Evolutionary conservation across 2,113 vertebrate species (phyloP).

Genomic region (Hypocryptadius cinnamomeus): DNA sequence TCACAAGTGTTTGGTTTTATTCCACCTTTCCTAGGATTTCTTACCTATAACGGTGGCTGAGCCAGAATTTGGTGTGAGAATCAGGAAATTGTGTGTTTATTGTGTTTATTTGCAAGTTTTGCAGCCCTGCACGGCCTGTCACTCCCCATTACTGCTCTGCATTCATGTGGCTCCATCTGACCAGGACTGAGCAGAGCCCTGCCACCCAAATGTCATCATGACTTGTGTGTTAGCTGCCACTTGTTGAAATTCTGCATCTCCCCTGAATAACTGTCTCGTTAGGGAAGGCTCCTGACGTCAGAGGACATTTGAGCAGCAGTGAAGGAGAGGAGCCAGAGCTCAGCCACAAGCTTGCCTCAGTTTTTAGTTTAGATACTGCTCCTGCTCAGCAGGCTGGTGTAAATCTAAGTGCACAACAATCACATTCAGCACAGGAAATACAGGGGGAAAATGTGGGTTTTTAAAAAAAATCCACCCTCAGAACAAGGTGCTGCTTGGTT

Average conservation of each 20-base stretch:
- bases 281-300: not conserved
- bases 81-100: not conserved
- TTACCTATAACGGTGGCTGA: not conserved
- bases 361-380: not conserved
- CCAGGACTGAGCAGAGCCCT: not conserved
- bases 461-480: not conserved
- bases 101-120: not conserved
- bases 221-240: not conserved
- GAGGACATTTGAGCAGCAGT: not conserved
- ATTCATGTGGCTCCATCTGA: not conserved
- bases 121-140: not conserved
- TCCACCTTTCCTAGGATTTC: not conserved
- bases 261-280: not conserved
- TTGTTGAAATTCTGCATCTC: not conserved
- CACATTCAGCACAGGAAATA: not conserved
- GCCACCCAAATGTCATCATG: not conserved
- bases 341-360: not conserved
- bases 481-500: not conserved
- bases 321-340: not conserved
- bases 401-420: not conserved
- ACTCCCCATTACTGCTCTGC: not conserved
- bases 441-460: rapidly evolving
- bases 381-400: not conserved
- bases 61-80: not conserved
- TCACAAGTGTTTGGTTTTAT: not conserved